Base-by-base conservation (phyloP, 2,888 invertebrate genomes). In the Drosophila phalerata region DNA sequence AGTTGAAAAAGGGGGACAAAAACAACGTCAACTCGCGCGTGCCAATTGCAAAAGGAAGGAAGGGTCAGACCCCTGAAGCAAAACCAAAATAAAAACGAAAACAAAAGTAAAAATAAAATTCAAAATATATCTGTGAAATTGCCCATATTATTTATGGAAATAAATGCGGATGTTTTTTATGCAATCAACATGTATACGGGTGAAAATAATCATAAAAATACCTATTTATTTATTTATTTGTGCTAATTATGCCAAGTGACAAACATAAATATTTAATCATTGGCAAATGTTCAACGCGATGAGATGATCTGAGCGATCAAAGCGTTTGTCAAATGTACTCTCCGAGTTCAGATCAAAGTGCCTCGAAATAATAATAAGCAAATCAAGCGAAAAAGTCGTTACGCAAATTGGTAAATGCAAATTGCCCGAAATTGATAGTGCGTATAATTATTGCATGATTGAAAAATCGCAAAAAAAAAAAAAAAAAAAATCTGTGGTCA, bases 1-100 rank as follows among this genome's bases (percentile, higher is more conserved):
- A 58, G 34, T 61, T 34, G 17, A 47, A 83, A 79, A 85, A 84
- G 79, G 84, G 85, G 84, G 84, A 85, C 84, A 84, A 73, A 79
- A 78, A 78, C 73, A 82, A 77, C 75, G 56, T 22, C 34, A 73
- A 63, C 43, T 56, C 49, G 71, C 75, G 83, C 68, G 83, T 69
- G 85, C 77, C 79, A 83, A 85, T 79, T 81, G 79, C 71, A 67
- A 81, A 79, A 67, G 25, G 25, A 30, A 48, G 22, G 58, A 55
- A 77, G 77, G 77, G 77, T 77, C 77, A 73, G 57, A 69, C 63
- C 73, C 67, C 67, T 48, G 37, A 58, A 52, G 11, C 17, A 19
- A 55, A 55, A n/a, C 52, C 15, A 34, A 58, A 57, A 56, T n/a
- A 42, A 63, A 52, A 49, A 45, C 19, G 52, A 15, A 66, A 53